phyloP scores from a whole-genome alignment of 2,113 vertebrate species.

The Toxotes chatareus region DNA sequence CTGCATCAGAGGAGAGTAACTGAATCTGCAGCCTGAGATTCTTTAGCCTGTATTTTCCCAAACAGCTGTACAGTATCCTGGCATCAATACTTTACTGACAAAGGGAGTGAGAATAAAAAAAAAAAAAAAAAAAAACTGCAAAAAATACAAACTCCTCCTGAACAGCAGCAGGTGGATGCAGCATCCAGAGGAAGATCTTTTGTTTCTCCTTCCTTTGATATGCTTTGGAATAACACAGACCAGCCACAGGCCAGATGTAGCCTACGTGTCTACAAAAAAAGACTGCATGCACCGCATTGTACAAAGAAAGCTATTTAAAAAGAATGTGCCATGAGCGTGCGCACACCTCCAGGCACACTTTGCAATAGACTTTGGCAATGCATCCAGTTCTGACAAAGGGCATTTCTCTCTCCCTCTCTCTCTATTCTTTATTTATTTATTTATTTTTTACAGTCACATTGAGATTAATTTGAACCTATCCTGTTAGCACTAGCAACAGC shows the following conservation, averaged over 20 bases:
- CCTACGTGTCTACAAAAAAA: conserved; percentile 41
- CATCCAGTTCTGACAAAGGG: background rate
- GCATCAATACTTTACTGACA: background rate
- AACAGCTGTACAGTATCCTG: background rate
- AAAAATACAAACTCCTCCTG: conserved; percentile 15
- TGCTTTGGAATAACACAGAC: conserved; percentile 18
- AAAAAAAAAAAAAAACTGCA: background rate
- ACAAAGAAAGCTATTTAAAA: conserved; percentile 60
- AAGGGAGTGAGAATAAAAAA: background rate
- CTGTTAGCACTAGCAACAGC: background rate
- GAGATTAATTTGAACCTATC: conserved; percentile 27
- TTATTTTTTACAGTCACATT: background rate
- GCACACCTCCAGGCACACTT: conserved; percentile 39
- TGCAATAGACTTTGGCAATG: conserved; percentile 3
- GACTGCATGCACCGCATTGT: background rate
- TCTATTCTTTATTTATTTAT: no score
- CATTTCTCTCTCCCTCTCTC: background rate
- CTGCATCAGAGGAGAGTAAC: background rate
- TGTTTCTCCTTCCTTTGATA: conserved; percentile 45
- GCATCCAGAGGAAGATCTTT: conserved; percentile 25
- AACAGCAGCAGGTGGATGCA: conserved; percentile 46
- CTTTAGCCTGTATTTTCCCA: background rate
- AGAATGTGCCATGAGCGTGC: conserved; percentile 23
- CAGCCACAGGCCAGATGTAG: conserved; percentile 65
- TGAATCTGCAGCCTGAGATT: background rate